Percentiles rank a stretch among this genome's conserved stretches.
Evolutionary conservation across 2,888 invertebrate species (phyloP).

Genomic region (Drosophila quasianomalipes): DNA sequence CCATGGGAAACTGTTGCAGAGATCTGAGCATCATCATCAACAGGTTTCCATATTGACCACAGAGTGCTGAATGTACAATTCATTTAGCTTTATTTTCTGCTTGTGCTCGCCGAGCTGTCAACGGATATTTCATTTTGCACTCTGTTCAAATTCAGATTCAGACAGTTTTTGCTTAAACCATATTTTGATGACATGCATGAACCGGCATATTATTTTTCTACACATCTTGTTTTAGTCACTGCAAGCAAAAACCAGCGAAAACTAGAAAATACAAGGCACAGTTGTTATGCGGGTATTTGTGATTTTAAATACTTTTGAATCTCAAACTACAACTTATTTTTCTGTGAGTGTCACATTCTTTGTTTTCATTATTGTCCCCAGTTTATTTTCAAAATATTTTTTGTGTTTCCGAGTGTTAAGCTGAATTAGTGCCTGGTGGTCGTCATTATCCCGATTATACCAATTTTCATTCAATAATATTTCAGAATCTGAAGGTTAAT

Average conservation of each 20-base stretch:
- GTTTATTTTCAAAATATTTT: neutral
- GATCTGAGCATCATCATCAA: conserved; percentile 36
- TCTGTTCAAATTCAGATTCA: conserved; percentile 14
- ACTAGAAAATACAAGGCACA: neutral
- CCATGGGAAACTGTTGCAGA: conserved; percentile 62
- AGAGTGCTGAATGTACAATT: conserved; percentile 34
- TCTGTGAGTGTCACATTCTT: neutral
- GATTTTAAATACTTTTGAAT: neutral
- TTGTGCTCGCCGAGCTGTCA: conserved; percentile 62
- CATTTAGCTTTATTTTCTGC: conserved; percentile 39
- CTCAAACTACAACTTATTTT: neutral
- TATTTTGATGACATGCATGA: conserved; percentile 7
- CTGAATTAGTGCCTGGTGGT: neutral
- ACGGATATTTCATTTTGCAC: conserved; percentile 38
- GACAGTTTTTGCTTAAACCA: conserved; percentile 1
- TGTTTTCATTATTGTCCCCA: neutral
- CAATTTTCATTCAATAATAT: neutral
- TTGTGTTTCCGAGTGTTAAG: neutral
- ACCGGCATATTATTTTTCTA: conserved; percentile 2
- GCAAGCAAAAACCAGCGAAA: neutral
- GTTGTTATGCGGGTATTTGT: neutral
- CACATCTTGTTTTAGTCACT: neutral
- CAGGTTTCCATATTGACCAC: conserved; percentile 61
- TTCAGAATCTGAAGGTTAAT: neutral
- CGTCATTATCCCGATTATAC: too few species aligned